phyloP scores from a whole-genome alignment of 2,797 vertebrate genomes.

The Thripadectes ignobilis region DNA sequence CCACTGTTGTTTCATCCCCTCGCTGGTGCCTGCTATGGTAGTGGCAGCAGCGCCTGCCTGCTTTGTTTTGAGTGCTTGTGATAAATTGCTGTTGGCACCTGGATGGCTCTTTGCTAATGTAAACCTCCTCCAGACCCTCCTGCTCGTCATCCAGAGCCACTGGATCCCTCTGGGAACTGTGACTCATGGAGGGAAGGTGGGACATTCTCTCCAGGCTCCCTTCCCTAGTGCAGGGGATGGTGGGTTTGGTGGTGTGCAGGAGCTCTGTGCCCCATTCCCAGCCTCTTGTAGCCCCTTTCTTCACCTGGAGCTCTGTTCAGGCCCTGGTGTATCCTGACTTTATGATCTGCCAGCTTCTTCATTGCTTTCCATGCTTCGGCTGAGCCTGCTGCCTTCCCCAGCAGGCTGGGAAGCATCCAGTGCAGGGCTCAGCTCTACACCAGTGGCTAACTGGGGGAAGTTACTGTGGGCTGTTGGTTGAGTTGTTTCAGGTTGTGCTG shows the following conservation, averaged over 20 bases:
- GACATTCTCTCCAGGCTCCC: neutral
- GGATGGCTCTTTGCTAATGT: neutral
- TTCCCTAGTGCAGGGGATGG: neutral
- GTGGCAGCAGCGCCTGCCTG: neutral
- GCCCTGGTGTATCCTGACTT: neutral
- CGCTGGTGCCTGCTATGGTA: neutral
- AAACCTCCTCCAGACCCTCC: conserved; percentile 8
- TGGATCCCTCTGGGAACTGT: neutral
- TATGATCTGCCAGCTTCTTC: neutral
- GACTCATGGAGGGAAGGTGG: accelerated
- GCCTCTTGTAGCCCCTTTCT: neutral
- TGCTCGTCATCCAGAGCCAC: neutral
- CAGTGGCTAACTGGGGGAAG: neutral
- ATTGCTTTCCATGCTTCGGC: neutral
- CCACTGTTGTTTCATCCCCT: neutral
- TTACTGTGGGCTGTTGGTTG: neutral
- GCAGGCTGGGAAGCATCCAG: neutral
- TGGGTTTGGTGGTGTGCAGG: neutral
- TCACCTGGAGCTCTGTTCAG: neutral
- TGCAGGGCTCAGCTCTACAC: neutral
- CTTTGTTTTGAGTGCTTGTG: neutral
- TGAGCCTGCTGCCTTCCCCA: neutral
- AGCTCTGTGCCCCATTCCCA: neutral
- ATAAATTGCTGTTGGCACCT: conserved; percentile 18
- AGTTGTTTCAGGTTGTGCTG: neutral